Evolutionary conservation across 2,888 invertebrate genomes (phyloP), one percentile per base, ranked within the genome.

Genomic region (Morpho deidamia): DNA sequence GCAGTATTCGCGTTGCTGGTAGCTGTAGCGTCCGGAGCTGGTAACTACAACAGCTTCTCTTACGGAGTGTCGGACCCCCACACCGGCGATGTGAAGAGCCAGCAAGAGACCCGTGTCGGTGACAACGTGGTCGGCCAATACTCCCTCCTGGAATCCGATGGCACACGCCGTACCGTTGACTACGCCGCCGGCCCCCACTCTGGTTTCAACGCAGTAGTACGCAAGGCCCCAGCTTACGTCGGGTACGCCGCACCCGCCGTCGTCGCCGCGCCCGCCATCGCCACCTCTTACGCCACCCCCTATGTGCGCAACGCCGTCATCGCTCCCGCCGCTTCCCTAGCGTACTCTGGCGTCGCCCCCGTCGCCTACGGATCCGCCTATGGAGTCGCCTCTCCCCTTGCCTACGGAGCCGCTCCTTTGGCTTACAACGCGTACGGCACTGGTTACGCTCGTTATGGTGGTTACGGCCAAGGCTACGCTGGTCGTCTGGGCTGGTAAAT

Each of bases 181-280:
- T 91, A 91, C 74, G 85, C 85, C 38, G 88, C 90, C 12, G 90
- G 90, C 45, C 80, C 83, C 1, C 70, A 83, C 56, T 77, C 72
- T 56, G 91, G 91, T 11, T 91, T 91, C 79, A 91, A 90, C 77
- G 91, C 91, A 43, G 79, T 90, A 43, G 91, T 91, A 0, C 85
- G 83, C 71, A 88, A 84, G 64, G 89, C 87, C 72, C 77, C 79
- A 2, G 76, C 71, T 0, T 55, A 77, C 51, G 62, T 77, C 54
- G 69, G 74, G 3, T 65, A 67, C 12, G 51, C 68, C 37, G 75
- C 78, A 7, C 70, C 74, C 38, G 56, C 61, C 44, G 46, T 49
- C 38, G 60, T 61, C 12, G 44, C 58, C 33, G 55, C 59, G 2
- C 45, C 45, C 33, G 45, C 45, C 35, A 40, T 55, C 37, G 48